phyloP scores from a whole-genome alignment of 2,888 invertebrate genomes.

The Dorcus hopei region DNA sequence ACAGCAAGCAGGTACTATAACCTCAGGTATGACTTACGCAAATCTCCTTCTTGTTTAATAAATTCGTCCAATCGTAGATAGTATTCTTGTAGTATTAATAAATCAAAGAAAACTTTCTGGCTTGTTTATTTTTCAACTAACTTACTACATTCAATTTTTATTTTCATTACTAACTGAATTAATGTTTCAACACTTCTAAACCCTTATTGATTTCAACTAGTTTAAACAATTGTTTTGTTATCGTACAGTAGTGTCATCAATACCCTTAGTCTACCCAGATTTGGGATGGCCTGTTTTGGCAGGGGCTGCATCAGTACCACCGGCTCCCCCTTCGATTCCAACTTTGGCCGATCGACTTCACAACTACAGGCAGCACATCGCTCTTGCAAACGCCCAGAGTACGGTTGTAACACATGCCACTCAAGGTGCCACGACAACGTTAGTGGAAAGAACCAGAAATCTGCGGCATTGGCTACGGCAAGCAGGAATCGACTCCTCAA shows the following conservation, averaged over 20 bases:
- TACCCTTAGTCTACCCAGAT: constrained; percentile 56
- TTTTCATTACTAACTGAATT: too few relatives aligned
- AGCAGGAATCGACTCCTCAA: constrained; percentile 37
- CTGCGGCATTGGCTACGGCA: constrained; percentile 66
- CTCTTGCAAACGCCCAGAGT: constrained; percentile 50
- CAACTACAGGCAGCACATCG: constrained; percentile 55
- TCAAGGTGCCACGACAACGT: constrained; percentile 58
- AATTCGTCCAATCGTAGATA: too few relatives aligned
- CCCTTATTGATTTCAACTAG: neutral
- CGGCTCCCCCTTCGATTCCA: constrained; percentile 47
- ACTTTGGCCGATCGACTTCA: constrained; percentile 55
- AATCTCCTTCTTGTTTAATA: neutral
- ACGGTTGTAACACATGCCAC: constrained; percentile 48
- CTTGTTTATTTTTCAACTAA: too few relatives aligned
- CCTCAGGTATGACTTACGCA: constrained; percentile 42
- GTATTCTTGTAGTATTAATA: too few relatives aligned
- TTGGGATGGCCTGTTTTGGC: constrained; percentile 53
- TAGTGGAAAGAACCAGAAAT: constrained; percentile 64
- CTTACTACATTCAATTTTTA: too few relatives aligned
- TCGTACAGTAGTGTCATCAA: constrained; percentile 42
- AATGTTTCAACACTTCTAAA: neutral
- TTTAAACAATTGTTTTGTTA: neutral
- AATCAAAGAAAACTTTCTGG: too few relatives aligned
- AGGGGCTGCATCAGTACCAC: constrained; percentile 33
- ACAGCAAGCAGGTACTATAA: constrained; percentile 51